Conservation (phyloP, 1,140 invertebrate species). For the Pygmarrhopalites habei region DNA sequence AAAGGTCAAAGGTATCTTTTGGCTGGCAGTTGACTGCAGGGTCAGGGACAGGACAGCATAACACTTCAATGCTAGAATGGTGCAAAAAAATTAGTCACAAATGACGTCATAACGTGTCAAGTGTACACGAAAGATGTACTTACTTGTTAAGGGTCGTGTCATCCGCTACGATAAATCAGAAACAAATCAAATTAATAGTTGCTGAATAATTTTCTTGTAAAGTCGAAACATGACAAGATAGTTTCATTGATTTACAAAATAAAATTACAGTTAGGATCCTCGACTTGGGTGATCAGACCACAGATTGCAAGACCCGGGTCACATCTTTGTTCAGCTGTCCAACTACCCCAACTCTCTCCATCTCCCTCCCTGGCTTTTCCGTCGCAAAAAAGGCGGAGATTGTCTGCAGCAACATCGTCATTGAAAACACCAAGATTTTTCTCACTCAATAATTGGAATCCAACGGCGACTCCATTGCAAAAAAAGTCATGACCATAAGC, state of each 20-base stretch:
- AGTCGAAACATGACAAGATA: too few relatives aligned
- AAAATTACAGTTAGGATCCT: background rate
- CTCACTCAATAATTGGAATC: constrained; percentile 23
- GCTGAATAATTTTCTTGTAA: background rate
- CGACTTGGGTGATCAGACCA: constrained; percentile 23
- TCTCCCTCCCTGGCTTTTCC: constrained; percentile 15
- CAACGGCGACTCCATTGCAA: constrained; percentile 12
- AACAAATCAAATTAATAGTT: background rate
- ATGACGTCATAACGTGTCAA: too few relatives aligned
- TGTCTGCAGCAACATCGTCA: constrained; percentile 25
- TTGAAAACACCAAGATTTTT: background rate
- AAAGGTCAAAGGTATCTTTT: constrained; percentile 25
- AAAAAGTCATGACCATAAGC: constrained; percentile 11
- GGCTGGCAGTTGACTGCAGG: constrained; percentile 25
- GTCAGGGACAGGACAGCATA: constrained; percentile 28
- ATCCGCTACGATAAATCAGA: constrained; percentile 14
- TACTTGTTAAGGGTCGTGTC: constrained; percentile 18
- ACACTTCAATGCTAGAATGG: constrained; percentile 16
- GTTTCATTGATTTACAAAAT: too few relatives aligned
- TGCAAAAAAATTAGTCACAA: too few relatives aligned
- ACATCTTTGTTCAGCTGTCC: constrained; percentile 22
- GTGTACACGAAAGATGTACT: too few relatives aligned
- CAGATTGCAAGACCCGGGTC: constrained; percentile 16
- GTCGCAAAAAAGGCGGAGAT: constrained; percentile 22
- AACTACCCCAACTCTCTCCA: constrained; percentile 14